Conservation (phyloP, 2,888 invertebrate species). For the Lasioglossum zephyrum region DNA sequence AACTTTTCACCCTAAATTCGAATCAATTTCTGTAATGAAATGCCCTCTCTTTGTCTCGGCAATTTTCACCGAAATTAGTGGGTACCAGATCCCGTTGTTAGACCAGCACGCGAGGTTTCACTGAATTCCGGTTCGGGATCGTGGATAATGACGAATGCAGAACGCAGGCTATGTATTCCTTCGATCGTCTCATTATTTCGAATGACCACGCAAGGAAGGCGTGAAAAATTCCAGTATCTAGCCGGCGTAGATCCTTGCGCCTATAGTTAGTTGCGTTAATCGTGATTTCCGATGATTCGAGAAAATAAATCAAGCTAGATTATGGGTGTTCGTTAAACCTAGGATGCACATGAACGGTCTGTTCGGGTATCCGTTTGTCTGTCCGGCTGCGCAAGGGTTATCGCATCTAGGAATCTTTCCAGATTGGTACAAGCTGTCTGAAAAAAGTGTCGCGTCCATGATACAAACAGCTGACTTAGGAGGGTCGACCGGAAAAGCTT, state of each 20-base stretch:
- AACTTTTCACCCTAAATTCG: too few relatives aligned
- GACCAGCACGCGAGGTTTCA: background rate
- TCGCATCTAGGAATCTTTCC: background rate
- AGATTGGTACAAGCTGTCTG: constrained; percentile 29
- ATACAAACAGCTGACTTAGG: constrained; percentile 23
- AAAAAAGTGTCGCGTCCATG: constrained; percentile 1
- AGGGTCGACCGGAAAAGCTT: constrained; percentile 16
- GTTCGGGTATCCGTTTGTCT: background rate
- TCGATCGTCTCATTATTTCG: constrained; percentile 4
- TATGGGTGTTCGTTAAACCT: background rate
- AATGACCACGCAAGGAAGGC: background rate
- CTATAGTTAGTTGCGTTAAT: background rate
- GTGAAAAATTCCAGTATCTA: background rate
- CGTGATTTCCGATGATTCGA: constrained; percentile 2
- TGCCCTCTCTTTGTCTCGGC: background rate
- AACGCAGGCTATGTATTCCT: background rate
- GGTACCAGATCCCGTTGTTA: background rate
- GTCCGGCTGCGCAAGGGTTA: background rate
- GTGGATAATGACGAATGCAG: background rate
- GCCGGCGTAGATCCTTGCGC: background rate
- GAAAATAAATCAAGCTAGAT: background rate
- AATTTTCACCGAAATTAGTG: background rate
- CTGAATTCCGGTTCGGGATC: background rate
- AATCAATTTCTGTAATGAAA: too few relatives aligned
- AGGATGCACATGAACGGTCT: background rate